These are phyloP conservation scores for Staurois parvus DNA, from an alignment of 2,797 vertebrate species.

Conservation along the genomic window DNA sequence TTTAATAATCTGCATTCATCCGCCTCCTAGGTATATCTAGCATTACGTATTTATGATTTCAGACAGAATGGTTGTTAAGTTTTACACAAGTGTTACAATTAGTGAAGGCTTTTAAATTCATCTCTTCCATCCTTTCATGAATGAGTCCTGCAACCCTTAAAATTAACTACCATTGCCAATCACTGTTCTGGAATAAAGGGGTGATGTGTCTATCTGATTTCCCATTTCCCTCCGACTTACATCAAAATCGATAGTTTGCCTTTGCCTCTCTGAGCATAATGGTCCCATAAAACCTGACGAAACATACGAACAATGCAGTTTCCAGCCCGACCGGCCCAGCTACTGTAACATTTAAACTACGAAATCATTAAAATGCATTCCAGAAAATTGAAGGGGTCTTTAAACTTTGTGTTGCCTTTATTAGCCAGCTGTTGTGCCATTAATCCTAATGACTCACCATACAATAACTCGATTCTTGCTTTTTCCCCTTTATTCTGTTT, in stretches of 20 bases:
- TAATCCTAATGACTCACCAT: slow-evolving; percentile 38
- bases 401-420: slow-evolving; percentile 31
- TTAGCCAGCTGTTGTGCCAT: slow-evolving; percentile 49
- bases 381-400: slow-evolving; percentile 26
- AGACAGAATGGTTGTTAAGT: slow-evolving; percentile 1
- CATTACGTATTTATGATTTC: not conserved
- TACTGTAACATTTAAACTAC: slow-evolving; percentile 44
- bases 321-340: slow-evolving; percentile 10
- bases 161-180: slow-evolving; percentile 1
- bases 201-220: not conserved
- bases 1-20: not conserved
- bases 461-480: slow-evolving; percentile 5
- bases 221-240: too few species aligned
- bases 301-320: slow-evolving; percentile 13
- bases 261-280: slow-evolving; percentile 23
- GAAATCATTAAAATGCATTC: slow-evolving; percentile 30
- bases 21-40: not conserved
- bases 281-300: slow-evolving; percentile 1
- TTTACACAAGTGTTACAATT: slow-evolving; percentile 16
- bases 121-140: not conserved
- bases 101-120: slow-evolving; percentile 10
- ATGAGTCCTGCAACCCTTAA: not conserved
- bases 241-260: not conserved
- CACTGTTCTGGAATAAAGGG: not conserved
- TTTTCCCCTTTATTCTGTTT: not conserved